phyloP scores from a whole-genome alignment of 2,888 invertebrate genomes.

The Lordiphosa andalusiaca region DNA sequence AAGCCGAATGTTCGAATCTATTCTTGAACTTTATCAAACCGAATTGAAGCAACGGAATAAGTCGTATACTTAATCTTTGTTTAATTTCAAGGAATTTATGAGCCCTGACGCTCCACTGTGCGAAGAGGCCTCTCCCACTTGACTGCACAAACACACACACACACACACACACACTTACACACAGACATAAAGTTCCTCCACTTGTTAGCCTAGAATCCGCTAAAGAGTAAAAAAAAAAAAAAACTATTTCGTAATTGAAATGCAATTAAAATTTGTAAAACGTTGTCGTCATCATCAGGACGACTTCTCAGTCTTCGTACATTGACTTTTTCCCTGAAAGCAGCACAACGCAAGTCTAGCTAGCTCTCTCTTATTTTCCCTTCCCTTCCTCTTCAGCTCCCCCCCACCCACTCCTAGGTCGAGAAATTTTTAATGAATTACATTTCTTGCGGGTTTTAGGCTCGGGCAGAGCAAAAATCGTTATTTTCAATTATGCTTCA shows the following conservation, averaged over 20 bases:
- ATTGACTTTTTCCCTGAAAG: slow-evolving; percentile 48
- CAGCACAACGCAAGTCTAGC: slow-evolving; percentile 6
- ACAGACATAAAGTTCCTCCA: slow-evolving; percentile 2
- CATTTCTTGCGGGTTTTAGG: slow-evolving; percentile 76
- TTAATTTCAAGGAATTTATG: too few relatives aligned
- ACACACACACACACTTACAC: background rate
- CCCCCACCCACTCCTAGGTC: slow-evolving; percentile 21
- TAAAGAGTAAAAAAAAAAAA: slow-evolving; percentile 20
- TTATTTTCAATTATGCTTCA: slow-evolving; percentile 71
- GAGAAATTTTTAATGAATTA: slow-evolving; percentile 76
- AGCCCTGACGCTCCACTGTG: slow-evolving; percentile 3
- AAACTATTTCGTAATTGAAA: slow-evolving; percentile 76
- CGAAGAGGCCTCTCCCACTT: slow-evolving; percentile 26
- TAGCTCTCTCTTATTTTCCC: background rate
- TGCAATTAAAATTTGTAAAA: slow-evolving; percentile 76
- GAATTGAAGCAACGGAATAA: too few relatives aligned
- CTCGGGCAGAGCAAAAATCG: slow-evolving; percentile 50
- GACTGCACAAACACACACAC: slow-evolving; percentile 33
- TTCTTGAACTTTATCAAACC: too few relatives aligned
- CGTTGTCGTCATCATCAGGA: slow-evolving; percentile 37
- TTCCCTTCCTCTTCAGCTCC: background rate
- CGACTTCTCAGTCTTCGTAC: slow-evolving; percentile 42
- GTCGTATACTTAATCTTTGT: too few relatives aligned
- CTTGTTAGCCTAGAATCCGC: slow-evolving; percentile 13
- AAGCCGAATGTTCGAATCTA: too few relatives aligned